Base-by-base conservation (phyloP, 2,888 invertebrate species). In the Chirona hameri region DNA sequence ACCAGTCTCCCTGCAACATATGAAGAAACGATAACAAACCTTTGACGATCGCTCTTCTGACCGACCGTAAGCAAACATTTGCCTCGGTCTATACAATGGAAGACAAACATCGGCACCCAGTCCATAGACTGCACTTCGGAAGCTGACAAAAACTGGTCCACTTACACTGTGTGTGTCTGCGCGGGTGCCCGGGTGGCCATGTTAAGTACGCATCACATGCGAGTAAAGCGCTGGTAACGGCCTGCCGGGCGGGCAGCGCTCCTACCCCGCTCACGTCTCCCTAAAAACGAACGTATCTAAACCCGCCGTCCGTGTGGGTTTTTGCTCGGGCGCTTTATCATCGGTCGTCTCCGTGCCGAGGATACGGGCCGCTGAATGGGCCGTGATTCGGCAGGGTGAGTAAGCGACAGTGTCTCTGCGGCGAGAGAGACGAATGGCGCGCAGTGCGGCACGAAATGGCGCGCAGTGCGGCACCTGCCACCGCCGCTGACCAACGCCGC, bases 241-340 rank as follows among this genome's bases (percentile, higher is more conserved):
- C 15, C 31, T 3, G 15, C 4, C 72, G 2, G 18, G 72, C 72
- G 31, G 5, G 18, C 5, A 18, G 7, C 14, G 31, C 14, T 18
- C 5, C 72, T 31, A 72, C 31, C 14, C 72, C 10, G 72, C 29
- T 72, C 72, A 72, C 72, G 72, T 31, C 5, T 7, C 72, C 2
- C 72, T 15, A 72, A 72, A 72, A 29, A 72, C 15, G 18, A 15
- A 29, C 72, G 31, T 31, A 72, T 72, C 31, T 15, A 72, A 72
- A 31, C 72, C 15, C 72, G 12, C 31, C 72, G 18, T 18, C 15
- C 15, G 31, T 27, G 31, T 15, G 72, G 5, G 72, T 72, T 72
- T 72, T 72, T 72, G 72, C 31, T 31, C 31, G 4, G 72, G 72
- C 18, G 72, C 72, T 72, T 31, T 31, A 72, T 72, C 72, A 72